Evolutionary conservation across 2,888 invertebrate genomes (phyloP), one percentile per base, ranked within the genome.

Genomic region (Cryptophagus acutangulus): DNA sequence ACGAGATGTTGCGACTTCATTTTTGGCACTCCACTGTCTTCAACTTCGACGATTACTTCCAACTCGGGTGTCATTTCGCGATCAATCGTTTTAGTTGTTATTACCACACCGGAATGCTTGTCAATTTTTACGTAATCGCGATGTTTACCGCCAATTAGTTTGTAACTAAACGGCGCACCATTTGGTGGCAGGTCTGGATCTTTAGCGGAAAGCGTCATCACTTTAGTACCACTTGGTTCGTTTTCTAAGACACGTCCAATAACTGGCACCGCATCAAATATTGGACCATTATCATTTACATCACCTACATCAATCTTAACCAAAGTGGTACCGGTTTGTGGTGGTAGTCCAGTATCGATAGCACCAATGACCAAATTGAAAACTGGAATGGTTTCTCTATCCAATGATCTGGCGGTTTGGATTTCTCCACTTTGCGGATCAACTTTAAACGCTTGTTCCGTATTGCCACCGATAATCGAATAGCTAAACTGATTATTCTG

Each of bases 401-500:
- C 94, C 41, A 95, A 70, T 15, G 72, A 67, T 5, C 79, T 75
- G 0, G 84, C 77, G 0, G 88, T 86, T 70, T 86, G 85, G 36
- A 94, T 82, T 56, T 85, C 81, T 0, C 93, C 93, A 13, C 79
- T 79, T 61, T 87, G 87, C 0, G 89, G 85, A 71, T 93, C 90
- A 16, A 93, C 82, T 65, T 87, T 89, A 63, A 93, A 93, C 6
- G 84, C 79, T 66, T 89, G 87, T 37, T 85, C 86, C 0, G 75
- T 70, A 59, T 91, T 91, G 1, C 91, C 92, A 29, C 81, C 82
- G 36, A 91, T 83, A 30, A 93, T 88, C 0, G 91, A 89, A 60
- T 89, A 93, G 41, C 86, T 86, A 57, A 93, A 93, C 60, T 91
- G 90, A 66, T 92, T 92, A 62, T 93, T 92, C 61, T 89, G 88